Conservation (phyloP, 2,113 vertebrate species). For the Corapipo altera region DNA sequence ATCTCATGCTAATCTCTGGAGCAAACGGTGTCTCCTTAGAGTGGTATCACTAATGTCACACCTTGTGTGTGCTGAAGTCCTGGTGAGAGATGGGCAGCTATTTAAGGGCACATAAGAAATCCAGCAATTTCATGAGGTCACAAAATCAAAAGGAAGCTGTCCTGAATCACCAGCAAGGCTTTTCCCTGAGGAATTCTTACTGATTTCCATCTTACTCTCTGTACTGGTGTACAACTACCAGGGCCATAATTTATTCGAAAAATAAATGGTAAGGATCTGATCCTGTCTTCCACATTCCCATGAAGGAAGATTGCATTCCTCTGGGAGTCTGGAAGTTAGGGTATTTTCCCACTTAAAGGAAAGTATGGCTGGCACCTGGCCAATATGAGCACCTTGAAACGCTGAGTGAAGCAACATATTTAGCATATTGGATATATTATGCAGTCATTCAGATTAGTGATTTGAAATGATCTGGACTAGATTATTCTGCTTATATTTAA, state of each 20-base stretch:
- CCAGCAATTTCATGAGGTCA: background rate
- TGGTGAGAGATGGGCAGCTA: background rate
- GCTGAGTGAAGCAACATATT: background rate
- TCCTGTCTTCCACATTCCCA: background rate
- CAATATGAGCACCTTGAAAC: background rate
- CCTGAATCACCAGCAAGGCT: background rate
- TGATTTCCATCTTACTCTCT: background rate
- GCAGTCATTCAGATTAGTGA: slow-evolving; percentile 1
- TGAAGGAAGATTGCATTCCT: background rate
- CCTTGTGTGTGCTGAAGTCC: background rate
- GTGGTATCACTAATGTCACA: background rate
- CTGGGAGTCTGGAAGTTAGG: background rate
- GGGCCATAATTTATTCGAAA: background rate
- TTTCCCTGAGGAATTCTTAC: background rate
- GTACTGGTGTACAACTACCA: background rate
- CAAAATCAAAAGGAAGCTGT: background rate
- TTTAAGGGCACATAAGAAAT: background rate
- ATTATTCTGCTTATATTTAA: slow-evolving; percentile 58
- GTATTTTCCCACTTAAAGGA: background rate
- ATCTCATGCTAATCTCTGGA: accelerated
- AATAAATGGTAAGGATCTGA: background rate
- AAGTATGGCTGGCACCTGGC: background rate
- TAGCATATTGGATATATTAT: slow-evolving; percentile 23
- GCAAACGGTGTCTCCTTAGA: background rate
- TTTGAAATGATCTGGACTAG: slow-evolving; percentile 40